Evolutionary conservation across 1,140 invertebrate genomes (phyloP).

Genomic region (Dinoponera quadriceps): DNA sequence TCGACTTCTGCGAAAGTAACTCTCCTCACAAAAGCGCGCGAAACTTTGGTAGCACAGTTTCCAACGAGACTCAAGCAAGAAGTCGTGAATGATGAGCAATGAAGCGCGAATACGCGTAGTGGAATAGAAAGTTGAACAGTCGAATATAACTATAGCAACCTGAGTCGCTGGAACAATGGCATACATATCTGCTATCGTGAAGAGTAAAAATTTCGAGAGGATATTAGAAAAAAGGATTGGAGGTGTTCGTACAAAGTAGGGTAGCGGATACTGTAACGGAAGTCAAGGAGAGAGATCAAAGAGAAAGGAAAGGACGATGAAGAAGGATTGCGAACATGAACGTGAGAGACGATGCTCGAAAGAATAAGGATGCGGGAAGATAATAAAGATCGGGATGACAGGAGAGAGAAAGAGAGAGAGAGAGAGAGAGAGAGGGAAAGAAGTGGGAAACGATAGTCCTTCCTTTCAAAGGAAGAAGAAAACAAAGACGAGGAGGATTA

Average conservation of each 20-base stretch:
- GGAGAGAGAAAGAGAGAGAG: no score
- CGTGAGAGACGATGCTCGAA: not conserved
- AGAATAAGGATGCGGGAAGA: not conserved
- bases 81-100: slow-evolving; percentile 35
- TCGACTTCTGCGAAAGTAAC: slow-evolving; percentile 46
- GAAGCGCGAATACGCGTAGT: slow-evolving; percentile 30
- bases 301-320: not conserved
- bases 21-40: slow-evolving; percentile 47
- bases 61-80: slow-evolving; percentile 30
- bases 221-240: not conserved
- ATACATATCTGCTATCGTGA: not conserved
- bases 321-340: not conserved
- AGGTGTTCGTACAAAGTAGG: not conserved
- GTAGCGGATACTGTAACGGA: not conserved
- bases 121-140: slow-evolving; percentile 2
- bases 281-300: not conserved
- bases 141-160: slow-evolving; percentile 5
- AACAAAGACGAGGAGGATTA: slow-evolving; percentile 37
- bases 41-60: slow-evolving; percentile 42
- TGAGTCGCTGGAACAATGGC: not conserved
- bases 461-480: slow-evolving; percentile 21
- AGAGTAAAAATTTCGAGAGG: not conserved
- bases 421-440: no score
- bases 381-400: slow-evolving; percentile 19
- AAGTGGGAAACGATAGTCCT: slow-evolving; percentile 9